These are phyloP conservation scores for Kuschelorhynchus macadamiae DNA, from an alignment of 2,888 invertebrate species.

Conservation along the genomic window DNA sequence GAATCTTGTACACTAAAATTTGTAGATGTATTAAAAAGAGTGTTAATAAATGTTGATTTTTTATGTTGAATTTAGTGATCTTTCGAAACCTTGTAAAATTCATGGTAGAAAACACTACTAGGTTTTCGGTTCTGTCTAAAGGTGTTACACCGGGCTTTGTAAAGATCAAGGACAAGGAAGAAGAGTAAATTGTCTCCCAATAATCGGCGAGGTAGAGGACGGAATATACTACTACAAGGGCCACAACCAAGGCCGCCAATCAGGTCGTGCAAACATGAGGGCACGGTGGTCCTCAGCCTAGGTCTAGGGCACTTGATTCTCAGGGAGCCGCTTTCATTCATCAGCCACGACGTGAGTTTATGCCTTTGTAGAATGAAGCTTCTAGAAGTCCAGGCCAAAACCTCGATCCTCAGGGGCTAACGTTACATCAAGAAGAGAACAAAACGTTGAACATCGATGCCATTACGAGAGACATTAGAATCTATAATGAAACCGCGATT, in stretches of 20 bases:
- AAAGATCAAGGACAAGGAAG: conserved; percentile 82
- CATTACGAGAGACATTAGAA: conserved; percentile 84
- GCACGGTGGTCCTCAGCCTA: conserved; percentile 34
- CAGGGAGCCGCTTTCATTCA: neutral
- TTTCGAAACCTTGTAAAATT: conserved; percentile 83
- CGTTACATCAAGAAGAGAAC: conserved; percentile 76
- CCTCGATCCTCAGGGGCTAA: conserved; percentile 33
- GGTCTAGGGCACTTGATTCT: conserved; percentile 30
- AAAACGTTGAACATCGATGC: conserved; percentile 89
- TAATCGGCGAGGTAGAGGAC: conserved; percentile 43
- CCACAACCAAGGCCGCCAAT: conserved; percentile 49
- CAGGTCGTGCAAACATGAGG: conserved; percentile 56
- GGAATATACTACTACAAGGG: conserved; percentile 40
- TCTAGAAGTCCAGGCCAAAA: conserved; percentile 49
- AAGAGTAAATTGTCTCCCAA: no score
- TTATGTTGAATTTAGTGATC: conserved; percentile 85
- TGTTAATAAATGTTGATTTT: conserved; percentile 83
- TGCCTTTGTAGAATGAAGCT: conserved; percentile 36
- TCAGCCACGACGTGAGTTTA: conserved; percentile 62
- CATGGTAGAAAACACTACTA: conserved; percentile 82
- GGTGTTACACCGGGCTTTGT: conserved; percentile 81
- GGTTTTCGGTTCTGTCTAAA: conserved; percentile 84
- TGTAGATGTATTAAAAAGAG: conserved; percentile 82
- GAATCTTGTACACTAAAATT: conserved; percentile 86
- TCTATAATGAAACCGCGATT: conserved; percentile 88